Conservation (phyloP, 2,888 invertebrate genomes). For the Tipula confusa region DNA sequence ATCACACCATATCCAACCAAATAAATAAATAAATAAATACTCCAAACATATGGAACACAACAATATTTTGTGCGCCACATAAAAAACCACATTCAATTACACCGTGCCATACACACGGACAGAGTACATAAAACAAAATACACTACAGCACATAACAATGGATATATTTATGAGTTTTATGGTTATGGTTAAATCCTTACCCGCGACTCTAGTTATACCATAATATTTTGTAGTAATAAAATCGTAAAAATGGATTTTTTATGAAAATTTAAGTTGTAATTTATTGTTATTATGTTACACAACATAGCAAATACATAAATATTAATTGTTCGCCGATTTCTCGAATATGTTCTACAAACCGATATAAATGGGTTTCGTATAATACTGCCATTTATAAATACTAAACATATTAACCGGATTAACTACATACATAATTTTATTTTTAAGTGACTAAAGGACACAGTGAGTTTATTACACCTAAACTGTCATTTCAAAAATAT, state of each 20-base stretch:
- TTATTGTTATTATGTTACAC: not conserved
- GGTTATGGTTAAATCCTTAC: not conserved
- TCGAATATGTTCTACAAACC: too few relatives aligned
- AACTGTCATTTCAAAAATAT: too few relatives aligned
- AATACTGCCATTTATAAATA: too few relatives aligned
- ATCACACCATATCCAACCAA: not conserved
- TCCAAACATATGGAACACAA: not conserved
- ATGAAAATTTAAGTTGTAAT: not conserved
- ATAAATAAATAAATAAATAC: not conserved
- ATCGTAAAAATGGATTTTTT: not conserved
- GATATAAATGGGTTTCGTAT: too few relatives aligned
- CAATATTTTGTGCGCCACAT: not conserved
- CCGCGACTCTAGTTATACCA: not conserved
- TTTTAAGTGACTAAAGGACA: too few relatives aligned
- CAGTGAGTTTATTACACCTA: too few relatives aligned
- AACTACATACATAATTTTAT: too few relatives aligned
- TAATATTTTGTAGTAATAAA: not conserved
- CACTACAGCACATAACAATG: not conserved
- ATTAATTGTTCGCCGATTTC: not conserved
- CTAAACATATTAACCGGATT: too few relatives aligned
- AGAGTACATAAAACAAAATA: not conserved
- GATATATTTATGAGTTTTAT: not conserved
- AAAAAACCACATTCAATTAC: not conserved
- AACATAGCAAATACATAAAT: not conserved
- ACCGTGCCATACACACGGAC: not conserved